Base-by-base conservation (phyloP, 2,113 vertebrate species). In the Spea multiplicata region DNA sequence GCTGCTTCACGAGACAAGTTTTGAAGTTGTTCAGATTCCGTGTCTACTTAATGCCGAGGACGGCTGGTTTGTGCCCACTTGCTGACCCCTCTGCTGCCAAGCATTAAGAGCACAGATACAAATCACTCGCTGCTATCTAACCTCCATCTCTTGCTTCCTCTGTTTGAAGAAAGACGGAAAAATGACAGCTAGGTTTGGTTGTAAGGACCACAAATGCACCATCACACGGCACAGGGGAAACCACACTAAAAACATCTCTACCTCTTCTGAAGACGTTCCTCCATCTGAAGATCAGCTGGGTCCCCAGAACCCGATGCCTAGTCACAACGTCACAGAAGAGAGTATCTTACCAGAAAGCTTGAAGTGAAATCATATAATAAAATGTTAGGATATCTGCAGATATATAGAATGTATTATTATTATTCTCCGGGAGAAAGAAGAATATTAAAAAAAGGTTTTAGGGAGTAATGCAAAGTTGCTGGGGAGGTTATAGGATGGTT, bases 191-290 rank as follows among this genome's bases (percentile, higher is more conserved):
- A 10, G 16, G 7, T 44, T 74, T 44, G 59, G 8, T 59, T 74
- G 10, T 65, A 49, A 67, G 12, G 45, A 75, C 65, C 74, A 47
- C 74, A 68, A 52, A 68, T 52, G 14, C 14, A 53, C 44, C 10
- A 44, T 68, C 50, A 68, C 74, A 76, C 74, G 61, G 49, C 74
- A 55, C n/a, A 44, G 45, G 74, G 74, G 74, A 76, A 75, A 75
- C 74, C 74, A 68, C 74, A 76, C 49, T 10, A 4, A 3, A 44
- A 30, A 30, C 30, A 30, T 2, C 30, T 75, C 57, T 44, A 50
- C 44, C 48, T 66, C 61, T 47, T 16, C 9, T 17, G 4, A 16
- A 44, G 12, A 47, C 66, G 45, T 68, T 46, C 14, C 74, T 61
- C 65, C 52, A 53, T 76, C 52, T 49, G 16, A 67, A 57, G 65